Conservation (phyloP, 2,888 invertebrate species). For the Trachelus iudaicus region DNA sequence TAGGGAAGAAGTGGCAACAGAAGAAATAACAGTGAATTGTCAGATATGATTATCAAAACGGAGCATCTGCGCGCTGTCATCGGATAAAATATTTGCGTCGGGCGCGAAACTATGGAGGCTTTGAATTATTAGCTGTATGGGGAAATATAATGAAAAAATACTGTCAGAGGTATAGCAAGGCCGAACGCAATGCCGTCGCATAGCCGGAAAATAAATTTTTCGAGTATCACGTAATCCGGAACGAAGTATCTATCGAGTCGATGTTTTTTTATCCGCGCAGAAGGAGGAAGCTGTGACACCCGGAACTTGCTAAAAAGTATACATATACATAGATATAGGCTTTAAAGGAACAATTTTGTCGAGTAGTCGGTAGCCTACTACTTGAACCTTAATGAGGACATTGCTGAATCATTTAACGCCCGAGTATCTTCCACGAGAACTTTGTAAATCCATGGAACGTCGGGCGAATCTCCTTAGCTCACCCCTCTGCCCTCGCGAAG, state of each 20-base stretch:
- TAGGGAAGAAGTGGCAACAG: conserved; percentile 3
- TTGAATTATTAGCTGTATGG: conserved; percentile 42
- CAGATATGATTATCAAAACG: conserved; percentile 38
- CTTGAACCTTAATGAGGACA: not conserved
- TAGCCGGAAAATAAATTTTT: not conserved
- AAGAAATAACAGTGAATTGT: conserved; percentile 3
- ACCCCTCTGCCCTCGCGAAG: conserved; percentile 12
- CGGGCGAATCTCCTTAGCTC: conserved; percentile 16
- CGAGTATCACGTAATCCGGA: not conserved
- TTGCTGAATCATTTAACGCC: conserved; percentile 14
- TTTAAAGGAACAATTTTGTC: not conserved
- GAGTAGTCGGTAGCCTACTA: not conserved
- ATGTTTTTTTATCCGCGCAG: not conserved
- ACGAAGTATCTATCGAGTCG: not conserved
- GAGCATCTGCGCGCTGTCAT: conserved; percentile 44
- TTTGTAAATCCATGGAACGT: conserved; percentile 19
- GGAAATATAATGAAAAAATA: conserved; percentile 41
- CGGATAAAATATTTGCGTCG: conserved; percentile 35
- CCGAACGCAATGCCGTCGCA: not conserved
- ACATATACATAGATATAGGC: not conserved
- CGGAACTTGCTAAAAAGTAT: not conserved
- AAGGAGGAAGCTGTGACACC: not conserved
- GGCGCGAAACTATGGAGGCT: conserved; percentile 32
- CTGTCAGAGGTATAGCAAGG: conserved; percentile 36
- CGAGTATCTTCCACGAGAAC: conserved; percentile 16